phyloP scores from a whole-genome alignment of 1,140 invertebrate genomes.

The Scaptodrosophila lebanonensis region DNA sequence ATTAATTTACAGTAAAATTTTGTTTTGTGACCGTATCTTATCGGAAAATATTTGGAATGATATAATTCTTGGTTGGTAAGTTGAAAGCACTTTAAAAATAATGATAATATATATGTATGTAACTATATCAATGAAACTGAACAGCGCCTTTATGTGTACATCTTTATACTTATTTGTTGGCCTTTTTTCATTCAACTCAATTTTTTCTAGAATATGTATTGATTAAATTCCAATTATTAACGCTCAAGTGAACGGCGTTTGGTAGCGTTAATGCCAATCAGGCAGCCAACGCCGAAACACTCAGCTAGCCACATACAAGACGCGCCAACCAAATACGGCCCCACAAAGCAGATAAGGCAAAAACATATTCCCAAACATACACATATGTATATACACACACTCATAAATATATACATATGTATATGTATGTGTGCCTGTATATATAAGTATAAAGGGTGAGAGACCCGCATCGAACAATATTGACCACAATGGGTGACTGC shows the following conservation, averaged over 20 bases:
- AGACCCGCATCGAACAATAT: slow-evolving; percentile 57
- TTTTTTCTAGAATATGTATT: slow-evolving; percentile 32
- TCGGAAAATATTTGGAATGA: no score
- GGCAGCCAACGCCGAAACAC: neutral
- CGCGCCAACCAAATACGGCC: slow-evolving; percentile 46
- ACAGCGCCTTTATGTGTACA: neutral
- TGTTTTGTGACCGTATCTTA: no score
- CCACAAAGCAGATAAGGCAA: slow-evolving; percentile 49
- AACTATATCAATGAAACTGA: neutral
- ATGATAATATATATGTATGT: neutral
- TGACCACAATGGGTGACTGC: slow-evolving; percentile 53
- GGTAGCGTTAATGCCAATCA: slow-evolving; percentile 9
- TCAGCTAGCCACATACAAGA: slow-evolving; percentile 5
- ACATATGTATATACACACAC: neutral
- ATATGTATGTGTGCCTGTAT: slow-evolving; percentile 22
- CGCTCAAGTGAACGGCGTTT: slow-evolving; percentile 45
- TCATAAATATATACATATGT: neutral
- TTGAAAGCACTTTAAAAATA: no score
- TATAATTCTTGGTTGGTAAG: no score
- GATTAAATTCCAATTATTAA: slow-evolving; percentile 70
- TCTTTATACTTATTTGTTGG: slow-evolving; percentile 1
- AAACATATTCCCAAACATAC: slow-evolving; percentile 5
- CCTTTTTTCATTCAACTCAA: slow-evolving; percentile 25
- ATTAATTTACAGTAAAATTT: no score
- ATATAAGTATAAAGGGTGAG: neutral